Base-by-base conservation (phyloP, 2,888 invertebrate species). In the Zaprionus lineosus region DNA sequence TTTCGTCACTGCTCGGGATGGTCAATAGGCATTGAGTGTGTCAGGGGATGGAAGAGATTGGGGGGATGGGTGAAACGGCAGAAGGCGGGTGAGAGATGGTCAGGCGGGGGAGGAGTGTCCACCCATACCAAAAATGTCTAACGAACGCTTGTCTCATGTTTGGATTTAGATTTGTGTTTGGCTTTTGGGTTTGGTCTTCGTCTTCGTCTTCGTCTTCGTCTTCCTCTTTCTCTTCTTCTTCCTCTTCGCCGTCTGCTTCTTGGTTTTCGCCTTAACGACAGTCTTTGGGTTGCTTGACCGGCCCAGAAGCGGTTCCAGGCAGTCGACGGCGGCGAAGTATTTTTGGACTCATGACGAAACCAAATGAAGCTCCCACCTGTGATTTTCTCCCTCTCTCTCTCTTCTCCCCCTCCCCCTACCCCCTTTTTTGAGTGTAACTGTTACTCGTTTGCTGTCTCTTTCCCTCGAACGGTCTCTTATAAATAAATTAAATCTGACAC, bases 21-120 rank as follows among this genome's bases (percentile, higher is more conserved):
- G 86, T 72, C 86, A 85, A 86, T 74, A 83, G 72, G 70, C 81
- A 65, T n/a, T n/a, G n/a, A n/a, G n/a, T n/a, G n/a, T n/a, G n/a
- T n/a, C n/a, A n/a, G n/a, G n/a, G n/a, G n/a, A n/a, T n/a, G n/a
- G n/a, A n/a, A n/a, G n/a, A n/a, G n/a, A n/a, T n/a, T n/a, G n/a
- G n/a, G n/a, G n/a, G n/a, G n/a, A n/a, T n/a, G n/a, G n/a, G n/a
- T n/a, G n/a, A n/a, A n/a, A n/a, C n/a, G n/a, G n/a, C n/a, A n/a
- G n/a, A n/a, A n/a, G n/a, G n/a, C n/a, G n/a, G n/a, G n/a, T n/a
- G n/a, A n/a, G n/a, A n/a, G n/a, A n/a, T n/a, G n/a, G n/a, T n/a
- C n/a, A n/a, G n/a, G n/a, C n/a, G n/a, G n/a, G n/a, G n/a, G n/a
- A n/a, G n/a, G n/a, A n/a, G n/a, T 67, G 55, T 40, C 51, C 43